Evolutionary conservation across 2,888 invertebrate genomes (phyloP).

Genomic region (Rotaria macrura): DNA sequence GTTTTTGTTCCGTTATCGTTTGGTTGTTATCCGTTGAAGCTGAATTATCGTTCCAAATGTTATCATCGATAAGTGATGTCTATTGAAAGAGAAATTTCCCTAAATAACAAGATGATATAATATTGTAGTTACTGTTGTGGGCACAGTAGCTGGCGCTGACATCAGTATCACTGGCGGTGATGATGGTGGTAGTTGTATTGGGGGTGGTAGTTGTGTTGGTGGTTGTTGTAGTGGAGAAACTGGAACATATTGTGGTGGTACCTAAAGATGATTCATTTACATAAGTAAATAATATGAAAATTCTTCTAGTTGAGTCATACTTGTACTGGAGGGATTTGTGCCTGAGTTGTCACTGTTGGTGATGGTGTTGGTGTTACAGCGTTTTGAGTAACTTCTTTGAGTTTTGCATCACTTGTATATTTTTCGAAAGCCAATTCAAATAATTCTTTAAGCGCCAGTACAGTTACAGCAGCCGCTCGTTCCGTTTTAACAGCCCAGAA

Average conservation of each 20-base stretch:
- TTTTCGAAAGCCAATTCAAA: not conserved
- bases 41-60: no score
- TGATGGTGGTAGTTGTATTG: no score
- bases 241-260: not conserved
- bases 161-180: no score
- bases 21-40: no score
- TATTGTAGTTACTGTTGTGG: not conserved
- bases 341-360: no score
- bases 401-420: not conserved
- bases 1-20: no score
- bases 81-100: no score
- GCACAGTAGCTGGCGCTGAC: not conserved
- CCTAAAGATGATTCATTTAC: not conserved
- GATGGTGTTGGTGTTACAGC: not conserved
- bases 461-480: slow-evolving; percentile 36
- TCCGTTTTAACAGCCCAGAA: slow-evolving; percentile 99
- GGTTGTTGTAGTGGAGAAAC: not conserved
- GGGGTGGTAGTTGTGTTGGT: not conserved
- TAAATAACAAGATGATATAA: no score
- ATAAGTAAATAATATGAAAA: not conserved
- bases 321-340: not conserved
- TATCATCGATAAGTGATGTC: no score
- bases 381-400: not conserved
- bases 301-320: not conserved
- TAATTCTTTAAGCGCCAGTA: not conserved